Percentiles rank a stretch among this genome's conserved stretches.
Conservation (phyloP, 2,797 vertebrate genomes). For the Sebastes goodei region DNA sequence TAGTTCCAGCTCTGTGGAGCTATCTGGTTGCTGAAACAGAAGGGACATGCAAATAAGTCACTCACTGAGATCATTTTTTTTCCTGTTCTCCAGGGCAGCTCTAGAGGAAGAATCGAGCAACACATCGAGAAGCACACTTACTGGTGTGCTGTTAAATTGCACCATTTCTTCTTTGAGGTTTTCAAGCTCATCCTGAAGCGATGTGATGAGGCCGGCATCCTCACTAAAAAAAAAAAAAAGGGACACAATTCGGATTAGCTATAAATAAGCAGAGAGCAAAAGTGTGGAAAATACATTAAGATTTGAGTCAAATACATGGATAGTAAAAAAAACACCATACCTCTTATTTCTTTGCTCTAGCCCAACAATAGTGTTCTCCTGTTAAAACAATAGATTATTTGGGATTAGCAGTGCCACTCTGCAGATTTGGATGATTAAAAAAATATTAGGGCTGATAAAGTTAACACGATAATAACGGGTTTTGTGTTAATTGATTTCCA, state of each 20-base stretch:
- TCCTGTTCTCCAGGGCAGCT: background rate
- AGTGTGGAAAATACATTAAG: background rate
- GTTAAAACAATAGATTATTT: constrained; percentile 12
- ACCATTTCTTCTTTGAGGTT: constrained; percentile 71
- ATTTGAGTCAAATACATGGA: background rate
- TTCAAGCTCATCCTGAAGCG: constrained; percentile 76
- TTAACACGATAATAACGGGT: no score
- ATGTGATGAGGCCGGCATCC: constrained; percentile 50
- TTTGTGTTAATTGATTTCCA: no score
- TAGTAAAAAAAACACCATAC: constrained; percentile 27
- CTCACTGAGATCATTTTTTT: background rate
- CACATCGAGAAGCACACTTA: constrained; percentile 16
- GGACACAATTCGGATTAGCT: background rate
- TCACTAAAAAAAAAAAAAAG: constrained; percentile 45
- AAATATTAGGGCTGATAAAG: no score
- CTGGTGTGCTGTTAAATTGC: constrained; percentile 58
- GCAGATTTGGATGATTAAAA: background rate
- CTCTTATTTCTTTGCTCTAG: constrained; percentile 63
- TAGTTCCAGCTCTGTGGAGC: constrained; percentile 76
- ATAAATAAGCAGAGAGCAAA: background rate
- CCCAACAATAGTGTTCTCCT: constrained; percentile 65
- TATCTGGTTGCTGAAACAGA: constrained; percentile 78
- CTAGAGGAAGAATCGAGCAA: background rate
- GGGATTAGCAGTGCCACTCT: background rate
- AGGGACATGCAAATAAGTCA: constrained; percentile 19